These are phyloP conservation scores for Myopa testacea DNA, from an alignment of 2,888 invertebrate genomes.

Conservation along the genomic window DNA sequence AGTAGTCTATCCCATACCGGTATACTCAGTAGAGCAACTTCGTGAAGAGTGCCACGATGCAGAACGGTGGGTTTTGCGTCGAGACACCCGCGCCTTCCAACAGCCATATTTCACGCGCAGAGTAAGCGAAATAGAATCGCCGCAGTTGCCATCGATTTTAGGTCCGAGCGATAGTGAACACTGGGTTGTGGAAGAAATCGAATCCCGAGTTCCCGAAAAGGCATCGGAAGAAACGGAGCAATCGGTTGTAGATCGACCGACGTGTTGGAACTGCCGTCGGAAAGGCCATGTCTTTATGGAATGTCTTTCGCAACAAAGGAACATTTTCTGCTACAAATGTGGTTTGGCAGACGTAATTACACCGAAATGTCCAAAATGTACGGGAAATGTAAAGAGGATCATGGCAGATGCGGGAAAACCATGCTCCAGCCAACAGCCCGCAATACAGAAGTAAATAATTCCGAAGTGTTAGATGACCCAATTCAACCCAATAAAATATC, in stretches of 20 bases:
- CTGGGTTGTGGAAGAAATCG: not conserved
- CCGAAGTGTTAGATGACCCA: not conserved
- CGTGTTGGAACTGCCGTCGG: not conserved
- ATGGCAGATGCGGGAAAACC: no score
- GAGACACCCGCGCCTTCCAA: not conserved
- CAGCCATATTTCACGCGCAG: not conserved
- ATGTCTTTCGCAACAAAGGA: not conserved
- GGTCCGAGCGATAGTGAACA: not conserved
- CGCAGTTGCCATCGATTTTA: not conserved
- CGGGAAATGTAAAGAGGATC: no score
- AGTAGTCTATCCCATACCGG: constrained; percentile 18
- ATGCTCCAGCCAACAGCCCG: not conserved
- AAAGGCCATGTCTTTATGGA: not conserved
- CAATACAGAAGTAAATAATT: not conserved
- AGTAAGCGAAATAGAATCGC: not conserved
- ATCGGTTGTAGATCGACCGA: not conserved
- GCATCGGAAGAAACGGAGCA: not conserved
- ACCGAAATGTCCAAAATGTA: no score
- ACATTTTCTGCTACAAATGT: not conserved
- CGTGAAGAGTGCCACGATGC: constrained; percentile 30
- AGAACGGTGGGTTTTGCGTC: not conserved
- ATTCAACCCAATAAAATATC: not conserved
- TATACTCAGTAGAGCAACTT: constrained; percentile 21
- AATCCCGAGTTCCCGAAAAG: no score
- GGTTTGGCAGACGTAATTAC: no score